Evolutionary conservation across 2,113 vertebrate genomes (phyloP), one percentile per base, ranked within the genome.

Genomic region (Prunella himalayana): DNA sequence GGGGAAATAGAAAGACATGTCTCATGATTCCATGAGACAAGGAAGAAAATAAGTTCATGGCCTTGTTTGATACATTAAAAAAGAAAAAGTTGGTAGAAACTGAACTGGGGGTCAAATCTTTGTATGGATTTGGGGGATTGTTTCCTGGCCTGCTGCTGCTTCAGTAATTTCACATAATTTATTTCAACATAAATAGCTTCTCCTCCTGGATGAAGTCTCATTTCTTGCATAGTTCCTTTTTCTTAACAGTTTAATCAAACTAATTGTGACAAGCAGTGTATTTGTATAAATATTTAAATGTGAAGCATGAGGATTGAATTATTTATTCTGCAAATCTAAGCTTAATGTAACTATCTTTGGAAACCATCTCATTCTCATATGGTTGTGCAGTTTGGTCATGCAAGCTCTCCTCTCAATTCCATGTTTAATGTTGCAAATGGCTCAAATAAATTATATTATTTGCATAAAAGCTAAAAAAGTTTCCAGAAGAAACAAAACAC

Each of bases 281-380:
- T 93, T 95, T 96, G 84, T 94, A 93, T 97, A 97, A 96, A 95
- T 97, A 96, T 97, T 97, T 97, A 93, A 98, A 93, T 94, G 78
- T 73, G 93, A 73, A 94, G 49, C 87, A 79, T 54, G 88, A 95
- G 66, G 75, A 86, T 19, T 94, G 72, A 97, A 97, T 96, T 96
- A 95, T 96, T 96, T 96, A 95, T 96, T 96, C 86, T 94, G 50
- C 82, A 86, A 94, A 73, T 82, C 56, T 87, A 82, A 88, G 70
- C 85, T 85, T 91, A 89, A 60, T 81, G 78, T 95, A 91, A 70
- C 96, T 79, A 92, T 97, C 86, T 96, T 93, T 97, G 82, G 96
- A 85, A 97, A 83, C 45, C 60, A 64, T 89, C 66, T 89, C 85
- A 44, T 86, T 83, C 66, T 70, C 30, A 51, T 51, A 84, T 60